A percentile compares a stretch with the other conserved stretches of the same genome.
Evolutionary conservation across 92 coral and sea anemone species (phyloP).

Genomic region (Parazoanthus atlanticus): DNA sequence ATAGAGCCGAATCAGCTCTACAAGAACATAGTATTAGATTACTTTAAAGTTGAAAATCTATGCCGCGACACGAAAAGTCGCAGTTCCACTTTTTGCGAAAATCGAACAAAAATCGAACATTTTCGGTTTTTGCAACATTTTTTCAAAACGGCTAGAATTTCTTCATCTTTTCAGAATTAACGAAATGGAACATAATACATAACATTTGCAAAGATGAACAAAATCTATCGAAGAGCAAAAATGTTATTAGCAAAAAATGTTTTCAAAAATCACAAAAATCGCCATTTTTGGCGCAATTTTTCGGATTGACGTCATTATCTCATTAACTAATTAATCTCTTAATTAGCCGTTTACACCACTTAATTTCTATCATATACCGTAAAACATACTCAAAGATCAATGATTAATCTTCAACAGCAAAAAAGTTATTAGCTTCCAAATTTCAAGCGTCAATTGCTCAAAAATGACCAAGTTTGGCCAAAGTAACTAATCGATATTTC

Average conservation of each 20-base stretch:
- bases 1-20: not conserved
- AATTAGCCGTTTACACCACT: not conserved
- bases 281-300: not conserved
- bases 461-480: not conserved
- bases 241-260: not conserved
- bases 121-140: not conserved
- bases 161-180: not conserved
- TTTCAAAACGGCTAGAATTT: not conserved
- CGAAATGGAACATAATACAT: not conserved
- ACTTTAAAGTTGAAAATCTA: not conserved
- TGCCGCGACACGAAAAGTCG: not conserved
- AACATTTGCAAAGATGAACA: not conserved
- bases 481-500: not conserved
- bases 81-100: not conserved
- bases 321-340: not conserved
- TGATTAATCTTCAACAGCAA: not conserved
- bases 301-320: not conserved
- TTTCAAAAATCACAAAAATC: not conserved
- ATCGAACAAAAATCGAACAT: not conserved
- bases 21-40: not conserved
- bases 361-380: not conserved
- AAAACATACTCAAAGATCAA: not conserved
- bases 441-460: not conserved
- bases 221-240: not conserved
- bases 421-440: not conserved